Evolutionary conservation across 2,797 vertebrate species (phyloP).

Genomic region (Gymnothorax reevesii): DNA sequence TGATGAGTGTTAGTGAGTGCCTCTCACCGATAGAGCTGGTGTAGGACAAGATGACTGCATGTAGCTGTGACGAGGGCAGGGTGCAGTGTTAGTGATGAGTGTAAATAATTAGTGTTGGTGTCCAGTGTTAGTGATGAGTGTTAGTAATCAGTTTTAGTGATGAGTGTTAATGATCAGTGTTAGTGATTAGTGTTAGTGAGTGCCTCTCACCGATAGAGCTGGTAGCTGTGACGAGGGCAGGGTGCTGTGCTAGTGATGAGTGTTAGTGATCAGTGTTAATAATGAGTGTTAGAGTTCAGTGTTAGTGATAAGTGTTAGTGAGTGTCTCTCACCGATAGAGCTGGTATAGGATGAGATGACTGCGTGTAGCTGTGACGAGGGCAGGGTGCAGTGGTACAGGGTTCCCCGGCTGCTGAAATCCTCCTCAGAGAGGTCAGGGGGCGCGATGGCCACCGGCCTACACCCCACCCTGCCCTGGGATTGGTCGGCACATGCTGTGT

Average conservation of each 20-base stretch:
- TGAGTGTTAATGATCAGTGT: too few species aligned
- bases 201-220: conserved; percentile 70
- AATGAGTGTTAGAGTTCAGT: background rate
- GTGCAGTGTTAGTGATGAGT: conserved; percentile 65
- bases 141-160: too few species aligned
- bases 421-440: conserved; percentile 75
- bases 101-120: too few species aligned
- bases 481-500: conserved; percentile 24
- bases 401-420: conserved; percentile 68
- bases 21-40: too few species aligned
- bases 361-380: conserved; percentile 67
- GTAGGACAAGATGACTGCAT: too few species aligned
- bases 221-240: conserved; percentile 70
- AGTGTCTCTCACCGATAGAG: conserved; percentile 81
- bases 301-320: background rate
- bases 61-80: conserved; percentile 1
- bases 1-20: too few species aligned
- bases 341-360: conserved; percentile 79
- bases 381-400: conserved; percentile 76
- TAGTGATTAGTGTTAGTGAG: background rate
- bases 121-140: too few species aligned
- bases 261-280: background rate
- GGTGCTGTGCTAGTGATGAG: conserved; percentile 45
- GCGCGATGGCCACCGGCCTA: conserved; percentile 50
- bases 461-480: conserved; percentile 54